Percentiles rank a stretch among this genome's conserved stretches.
phyloP scores from a whole-genome alignment of 92 coral and sea anemone genomes.

The Virgularia gustaviana region DNA sequence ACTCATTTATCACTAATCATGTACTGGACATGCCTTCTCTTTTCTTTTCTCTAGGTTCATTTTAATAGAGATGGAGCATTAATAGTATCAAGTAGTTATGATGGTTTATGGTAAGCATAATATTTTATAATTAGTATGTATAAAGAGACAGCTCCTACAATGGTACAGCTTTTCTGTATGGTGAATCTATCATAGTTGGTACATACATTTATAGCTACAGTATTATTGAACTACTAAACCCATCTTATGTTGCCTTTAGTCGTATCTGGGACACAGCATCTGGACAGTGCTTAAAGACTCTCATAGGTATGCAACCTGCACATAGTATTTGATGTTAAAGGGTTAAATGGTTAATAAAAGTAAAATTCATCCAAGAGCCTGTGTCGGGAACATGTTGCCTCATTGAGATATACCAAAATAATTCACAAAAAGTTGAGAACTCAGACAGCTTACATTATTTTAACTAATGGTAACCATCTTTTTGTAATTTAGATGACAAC shows the following conservation, averaged over 20 bases:
- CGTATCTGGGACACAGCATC: slow-evolving; percentile 99
- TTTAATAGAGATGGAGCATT: slow-evolving; percentile 98
- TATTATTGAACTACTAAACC: too few species aligned
- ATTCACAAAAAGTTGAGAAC: too few species aligned
- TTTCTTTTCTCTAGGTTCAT: slow-evolving; percentile 64
- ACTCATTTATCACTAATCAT: too few species aligned
- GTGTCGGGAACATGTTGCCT: neutral
- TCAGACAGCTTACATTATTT: neutral
- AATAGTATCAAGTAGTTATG: slow-evolving; percentile 97
- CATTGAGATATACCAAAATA: neutral
- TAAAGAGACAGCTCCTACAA: too few species aligned
- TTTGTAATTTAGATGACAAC: slow-evolving; percentile 72
- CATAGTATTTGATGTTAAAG: neutral
- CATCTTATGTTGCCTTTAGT: slow-evolving; percentile 48
- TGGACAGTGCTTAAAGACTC: slow-evolving; percentile 95
- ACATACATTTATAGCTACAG: too few species aligned
- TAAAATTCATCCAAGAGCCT: neutral
- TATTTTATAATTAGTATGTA: too few species aligned
- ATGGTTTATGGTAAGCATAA: slow-evolving; percentile 83
- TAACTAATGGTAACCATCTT: neutral
- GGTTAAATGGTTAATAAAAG: neutral
- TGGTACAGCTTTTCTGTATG: too few species aligned
- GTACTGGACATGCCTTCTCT: neutral
- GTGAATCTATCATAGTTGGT: too few species aligned
- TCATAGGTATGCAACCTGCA: slow-evolving; percentile 63